These are phyloP conservation scores for Mycalesis mineus DNA, from an alignment of 2,888 invertebrate species.

Conservation along the genomic window DNA sequence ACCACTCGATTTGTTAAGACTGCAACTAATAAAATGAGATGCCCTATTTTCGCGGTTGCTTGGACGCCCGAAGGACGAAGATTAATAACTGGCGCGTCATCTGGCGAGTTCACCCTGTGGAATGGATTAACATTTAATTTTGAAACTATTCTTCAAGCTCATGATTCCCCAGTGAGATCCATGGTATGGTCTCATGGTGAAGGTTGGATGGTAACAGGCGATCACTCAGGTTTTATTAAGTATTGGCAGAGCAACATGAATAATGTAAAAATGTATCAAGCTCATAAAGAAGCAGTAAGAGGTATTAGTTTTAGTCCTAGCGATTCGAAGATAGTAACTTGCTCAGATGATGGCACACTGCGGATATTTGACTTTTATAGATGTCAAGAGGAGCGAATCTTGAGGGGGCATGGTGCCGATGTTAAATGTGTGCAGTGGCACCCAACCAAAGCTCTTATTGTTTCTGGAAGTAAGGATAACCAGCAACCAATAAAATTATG, in stretches of 20 bases:
- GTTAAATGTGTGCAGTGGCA: slow-evolving; percentile 99
- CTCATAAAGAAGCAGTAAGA: slow-evolving; percentile 99
- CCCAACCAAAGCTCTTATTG: slow-evolving; percentile 96
- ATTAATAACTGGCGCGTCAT: slow-evolving; percentile 98
- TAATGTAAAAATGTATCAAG: slow-evolving; percentile 99
- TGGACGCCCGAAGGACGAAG: slow-evolving; percentile 99
- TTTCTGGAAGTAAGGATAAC: slow-evolving; percentile 99
- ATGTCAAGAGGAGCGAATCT: slow-evolving; percentile 96
- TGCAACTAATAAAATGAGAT: slow-evolving; percentile 99
- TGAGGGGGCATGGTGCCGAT: slow-evolving; percentile 97
- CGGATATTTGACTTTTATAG: slow-evolving; percentile 99
- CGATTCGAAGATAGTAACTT: slow-evolving; percentile 98
- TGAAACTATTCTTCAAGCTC: slow-evolving; percentile 99
- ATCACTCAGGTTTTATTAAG: slow-evolving; percentile 98
- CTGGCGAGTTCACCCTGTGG: slow-evolving; percentile 99
- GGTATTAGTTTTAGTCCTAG: slow-evolving; percentile 99
- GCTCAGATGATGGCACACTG: slow-evolving; percentile 99
- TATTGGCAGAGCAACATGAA: slow-evolving; percentile 99
- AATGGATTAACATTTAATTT: slow-evolving; percentile 99
- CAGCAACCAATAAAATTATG: slow-evolving; percentile 99
- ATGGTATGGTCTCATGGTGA: slow-evolving; percentile 99
- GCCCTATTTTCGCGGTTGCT: slow-evolving; percentile 98
- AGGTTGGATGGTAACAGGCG: slow-evolving; percentile 99
- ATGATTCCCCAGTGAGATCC: slow-evolving; percentile 98
- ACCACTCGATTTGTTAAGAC: slow-evolving; percentile 97